A percentile compares a stretch with the other conserved stretches of the same genome.
Conservation (phyloP, 2,797 vertebrate genomes). For the Coendou prehensilis region DNA sequence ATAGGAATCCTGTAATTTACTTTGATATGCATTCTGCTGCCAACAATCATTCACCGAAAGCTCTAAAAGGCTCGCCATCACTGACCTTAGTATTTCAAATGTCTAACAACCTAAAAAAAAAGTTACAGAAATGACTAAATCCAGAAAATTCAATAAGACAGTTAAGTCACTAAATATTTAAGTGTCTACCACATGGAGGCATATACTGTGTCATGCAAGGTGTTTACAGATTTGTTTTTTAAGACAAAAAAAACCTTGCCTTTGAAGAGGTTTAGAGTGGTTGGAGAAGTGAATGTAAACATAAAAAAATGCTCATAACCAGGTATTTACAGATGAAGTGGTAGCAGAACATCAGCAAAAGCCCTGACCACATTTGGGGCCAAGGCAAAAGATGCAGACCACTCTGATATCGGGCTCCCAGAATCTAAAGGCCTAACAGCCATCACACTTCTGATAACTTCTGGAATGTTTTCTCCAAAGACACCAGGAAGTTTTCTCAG, state of each 20-base stretch:
- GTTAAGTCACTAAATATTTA: background rate
- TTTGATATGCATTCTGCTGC: background rate
- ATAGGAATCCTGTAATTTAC: background rate
- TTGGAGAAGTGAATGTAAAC: background rate
- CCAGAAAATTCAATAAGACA: constrained; percentile 9
- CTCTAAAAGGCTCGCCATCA: background rate
- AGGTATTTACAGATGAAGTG: background rate
- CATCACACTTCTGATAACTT: background rate
- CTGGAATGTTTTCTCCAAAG: background rate
- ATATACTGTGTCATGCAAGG: background rate
- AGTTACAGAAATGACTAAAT: background rate
- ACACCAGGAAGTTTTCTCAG: background rate
- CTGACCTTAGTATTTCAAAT: background rate
- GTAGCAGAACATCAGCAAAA: background rate
- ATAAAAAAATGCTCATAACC: background rate
- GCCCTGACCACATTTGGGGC: background rate
- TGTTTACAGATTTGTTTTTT: background rate
- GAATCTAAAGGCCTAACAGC: background rate
- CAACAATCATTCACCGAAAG: background rate
- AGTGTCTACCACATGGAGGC: background rate
- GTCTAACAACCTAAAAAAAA: background rate
- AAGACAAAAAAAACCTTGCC: background rate
- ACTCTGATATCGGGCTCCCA: background rate
- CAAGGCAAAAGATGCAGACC: fast-evolving
- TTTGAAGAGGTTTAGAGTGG: background rate